These are phyloP conservation scores for Drosophila kepulauana DNA, from an alignment of 1,140 invertebrate genomes.

Conservation along the genomic window DNA sequence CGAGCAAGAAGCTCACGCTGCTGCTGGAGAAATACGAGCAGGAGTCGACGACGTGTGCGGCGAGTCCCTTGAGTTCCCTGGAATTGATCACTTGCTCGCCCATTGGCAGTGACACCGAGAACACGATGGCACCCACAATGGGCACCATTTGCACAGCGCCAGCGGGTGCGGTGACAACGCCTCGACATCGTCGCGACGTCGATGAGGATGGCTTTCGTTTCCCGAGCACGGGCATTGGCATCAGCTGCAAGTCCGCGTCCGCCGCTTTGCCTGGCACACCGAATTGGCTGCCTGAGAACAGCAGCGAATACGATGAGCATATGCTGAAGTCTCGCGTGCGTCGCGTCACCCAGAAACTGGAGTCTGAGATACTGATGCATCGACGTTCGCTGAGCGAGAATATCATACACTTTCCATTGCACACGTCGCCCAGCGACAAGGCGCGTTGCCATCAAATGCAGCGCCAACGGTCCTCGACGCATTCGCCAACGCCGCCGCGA, in stretches of 20 bases:
- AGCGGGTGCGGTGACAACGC: slow-evolving; percentile 54
- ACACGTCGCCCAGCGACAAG: slow-evolving; percentile 89
- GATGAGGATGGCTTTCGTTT: slow-evolving; percentile 76
- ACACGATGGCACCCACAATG: slow-evolving; percentile 39
- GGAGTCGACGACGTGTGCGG: slow-evolving; percentile 58
- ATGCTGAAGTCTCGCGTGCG: slow-evolving; percentile 70
- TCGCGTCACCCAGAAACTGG: slow-evolving; percentile 85
- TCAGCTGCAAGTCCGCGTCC: slow-evolving; percentile 81
- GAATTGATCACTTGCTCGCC: slow-evolving; percentile 73
- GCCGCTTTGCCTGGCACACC: slow-evolving; percentile 73
- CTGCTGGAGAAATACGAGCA: slow-evolving; percentile 76
- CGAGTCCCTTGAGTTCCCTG: slow-evolving; percentile 74
- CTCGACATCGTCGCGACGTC: slow-evolving; percentile 58
- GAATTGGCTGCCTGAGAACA: slow-evolving; percentile 62
- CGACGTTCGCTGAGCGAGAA: slow-evolving; percentile 90
- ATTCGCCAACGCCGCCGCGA: slow-evolving; percentile 75
- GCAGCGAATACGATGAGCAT: slow-evolving; percentile 66
- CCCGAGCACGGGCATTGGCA: slow-evolving; percentile 77
- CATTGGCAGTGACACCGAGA: slow-evolving; percentile 68
- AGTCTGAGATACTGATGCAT: slow-evolving; percentile 84
- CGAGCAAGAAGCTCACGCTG: slow-evolving; percentile 88
- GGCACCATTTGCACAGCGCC: slow-evolving; percentile 62
- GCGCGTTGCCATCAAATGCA: slow-evolving; percentile 89
- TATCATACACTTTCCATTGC: slow-evolving; percentile 86
- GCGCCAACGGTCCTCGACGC: slow-evolving; percentile 77